phyloP scores from a whole-genome alignment of 2,888 invertebrate species.

The Ochlodes sylvanus region DNA sequence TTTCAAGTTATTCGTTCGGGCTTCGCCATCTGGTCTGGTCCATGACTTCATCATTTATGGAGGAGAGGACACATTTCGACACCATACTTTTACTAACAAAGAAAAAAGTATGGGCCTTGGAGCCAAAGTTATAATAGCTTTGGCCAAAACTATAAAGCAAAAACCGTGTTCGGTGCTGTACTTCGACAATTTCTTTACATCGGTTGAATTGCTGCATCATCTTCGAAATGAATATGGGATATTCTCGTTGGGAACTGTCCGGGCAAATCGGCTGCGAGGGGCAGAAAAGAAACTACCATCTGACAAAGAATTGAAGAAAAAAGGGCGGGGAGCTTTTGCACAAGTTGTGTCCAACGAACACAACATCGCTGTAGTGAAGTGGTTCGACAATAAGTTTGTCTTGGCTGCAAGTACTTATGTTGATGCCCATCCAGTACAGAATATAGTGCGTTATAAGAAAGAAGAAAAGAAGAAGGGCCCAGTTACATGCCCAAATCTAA shows the following conservation, averaged over 20 bases:
- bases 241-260: constrained; percentile 40
- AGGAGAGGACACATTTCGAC: constrained; percentile 48
- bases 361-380: constrained; percentile 42
- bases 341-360: constrained; percentile 40
- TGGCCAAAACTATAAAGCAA: constrained; percentile 42
- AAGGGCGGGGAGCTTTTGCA: constrained; percentile 36
- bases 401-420: constrained; percentile 2
- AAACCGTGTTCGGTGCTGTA: constrained; percentile 37
- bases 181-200: constrained; percentile 43
- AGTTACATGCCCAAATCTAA: constrained; percentile 3
- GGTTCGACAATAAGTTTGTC: constrained; percentile 41
- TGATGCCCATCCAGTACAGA: constrained; percentile 1
- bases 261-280: constrained; percentile 41
- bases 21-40: constrained; percentile 45
- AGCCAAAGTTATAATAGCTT: constrained; percentile 46
- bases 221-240: constrained; percentile 25
- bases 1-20: constrained; percentile 49
- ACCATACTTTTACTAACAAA: constrained; percentile 30
- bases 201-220: constrained; percentile 13
- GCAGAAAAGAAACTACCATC: constrained; percentile 38
- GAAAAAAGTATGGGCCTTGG: constrained; percentile 43
- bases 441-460: constrained; percentile 4
- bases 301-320: constrained; percentile 41
- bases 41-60: constrained; percentile 50
- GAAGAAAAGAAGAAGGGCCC: constrained; percentile 4